Conservation (phyloP, 2,888 invertebrate genomes). For the Zaprionus bogoriensis region DNA sequence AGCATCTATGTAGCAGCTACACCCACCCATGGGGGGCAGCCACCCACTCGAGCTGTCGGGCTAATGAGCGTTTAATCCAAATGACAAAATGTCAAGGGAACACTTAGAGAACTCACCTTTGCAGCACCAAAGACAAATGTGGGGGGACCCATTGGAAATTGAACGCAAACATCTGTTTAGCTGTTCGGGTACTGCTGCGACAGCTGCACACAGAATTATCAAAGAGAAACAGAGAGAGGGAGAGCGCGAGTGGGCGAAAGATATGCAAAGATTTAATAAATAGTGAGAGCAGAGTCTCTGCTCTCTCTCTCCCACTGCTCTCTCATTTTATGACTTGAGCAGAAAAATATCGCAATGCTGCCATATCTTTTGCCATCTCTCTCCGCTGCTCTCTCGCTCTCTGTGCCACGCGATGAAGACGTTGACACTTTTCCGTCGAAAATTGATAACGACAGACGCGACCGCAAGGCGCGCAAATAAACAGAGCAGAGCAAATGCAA, state of each 20-base stretch:
- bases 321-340: not conserved
- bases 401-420: conserved; percentile 9
- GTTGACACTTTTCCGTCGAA: conserved; percentile 45
- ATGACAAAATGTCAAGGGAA: conserved; percentile 66
- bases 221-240: conserved; percentile 4
- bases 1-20: not conserved
- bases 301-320: not conserved
- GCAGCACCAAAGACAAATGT: conserved; percentile 10
- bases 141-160: conserved; percentile 39
- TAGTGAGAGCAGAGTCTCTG: not conserved
- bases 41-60: conserved; percentile 33
- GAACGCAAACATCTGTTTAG: conserved; percentile 61
- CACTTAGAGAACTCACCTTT: conserved; percentile 44
- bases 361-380: not conserved
- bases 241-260: not conserved
- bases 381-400: conserved; percentile 1
- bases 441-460: conserved; percentile 54
- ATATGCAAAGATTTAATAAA: not conserved
- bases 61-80: conserved; percentile 69
- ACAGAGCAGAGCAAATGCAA: conserved; percentile 64
- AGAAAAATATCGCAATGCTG: not conserved
- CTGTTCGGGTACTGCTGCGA: conserved; percentile 18
- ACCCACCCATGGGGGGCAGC: conserved; percentile 14
- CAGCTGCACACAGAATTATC: conserved; percentile 25
- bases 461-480: conserved; percentile 34